Conservation (phyloP, 2,888 invertebrate genomes). For the Agriopis leucophaearia region DNA sequence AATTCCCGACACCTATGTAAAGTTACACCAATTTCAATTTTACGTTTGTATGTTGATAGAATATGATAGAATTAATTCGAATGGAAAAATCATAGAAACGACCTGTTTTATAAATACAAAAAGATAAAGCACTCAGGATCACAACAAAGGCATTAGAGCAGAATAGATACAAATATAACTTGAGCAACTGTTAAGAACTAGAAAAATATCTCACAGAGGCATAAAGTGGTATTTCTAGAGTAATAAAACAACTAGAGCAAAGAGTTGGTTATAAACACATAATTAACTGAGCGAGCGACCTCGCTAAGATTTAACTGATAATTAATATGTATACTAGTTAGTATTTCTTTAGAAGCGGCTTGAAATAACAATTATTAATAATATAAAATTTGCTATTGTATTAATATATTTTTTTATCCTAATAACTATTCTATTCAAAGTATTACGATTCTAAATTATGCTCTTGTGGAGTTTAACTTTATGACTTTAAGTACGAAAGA, state of each 20-base stretch:
- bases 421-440: background rate
- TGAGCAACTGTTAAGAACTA: background rate
- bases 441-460: background rate
- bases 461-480: background rate
- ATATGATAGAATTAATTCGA: background rate
- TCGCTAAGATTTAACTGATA: slow-evolving; percentile 8
- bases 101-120: background rate
- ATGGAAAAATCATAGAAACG: background rate
- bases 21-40: background rate
- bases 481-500: slow-evolving; percentile 7
- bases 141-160: background rate
- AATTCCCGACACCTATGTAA: background rate
- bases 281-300: slow-evolving; percentile 34
- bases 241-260: slow-evolving; percentile 40
- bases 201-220: background rate
- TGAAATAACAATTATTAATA: background rate
- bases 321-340: background rate
- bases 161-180: background rate
- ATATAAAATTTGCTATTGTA: background rate
- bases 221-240: slow-evolving; percentile 23
- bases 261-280: slow-evolving; percentile 29
- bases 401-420: background rate
- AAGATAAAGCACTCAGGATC: background rate
- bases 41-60: background rate
- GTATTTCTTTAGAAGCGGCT: background rate